Evolutionary conservation across 2,113 vertebrate species (phyloP).

Genomic region (Leuciscus idus): DNA sequence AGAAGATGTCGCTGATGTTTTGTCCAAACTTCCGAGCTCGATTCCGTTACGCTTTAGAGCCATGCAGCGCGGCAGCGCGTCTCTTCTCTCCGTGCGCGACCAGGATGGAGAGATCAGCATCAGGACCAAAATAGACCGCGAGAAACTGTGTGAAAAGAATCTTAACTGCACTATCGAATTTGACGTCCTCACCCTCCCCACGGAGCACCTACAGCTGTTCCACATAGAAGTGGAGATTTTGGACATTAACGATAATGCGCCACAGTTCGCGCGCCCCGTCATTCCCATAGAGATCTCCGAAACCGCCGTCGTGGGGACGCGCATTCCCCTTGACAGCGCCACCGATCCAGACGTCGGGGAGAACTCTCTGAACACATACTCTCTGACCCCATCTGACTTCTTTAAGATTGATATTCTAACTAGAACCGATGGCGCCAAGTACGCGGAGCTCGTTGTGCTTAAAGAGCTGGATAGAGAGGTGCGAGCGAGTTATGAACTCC

Average conservation of each 20-base stretch:
- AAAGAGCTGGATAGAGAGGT: slow-evolving; percentile 89
- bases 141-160: slow-evolving; percentile 96
- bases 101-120: slow-evolving; percentile 94
- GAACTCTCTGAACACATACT: slow-evolving; percentile 91
- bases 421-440: slow-evolving; percentile 91
- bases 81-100: slow-evolving; percentile 86
- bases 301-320: slow-evolving; percentile 90
- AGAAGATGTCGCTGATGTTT: slow-evolving; percentile 89
- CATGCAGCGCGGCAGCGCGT: slow-evolving; percentile 87
- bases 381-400: slow-evolving; percentile 86
- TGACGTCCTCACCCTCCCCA: slow-evolving; percentile 95
- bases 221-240: slow-evolving; percentile 94
- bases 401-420: slow-evolving; percentile 90
- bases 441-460: slow-evolving; percentile 91
- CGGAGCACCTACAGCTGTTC: slow-evolving; percentile 94
- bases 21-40: slow-evolving; percentile 86
- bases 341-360: slow-evolving; percentile 94
- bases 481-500: slow-evolving; percentile 88
- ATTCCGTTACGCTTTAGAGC: slow-evolving; percentile 88
- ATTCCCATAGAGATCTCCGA: slow-evolving; percentile 96
- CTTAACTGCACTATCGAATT: slow-evolving; percentile 96
- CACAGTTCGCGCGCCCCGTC: slow-evolving; percentile 89
- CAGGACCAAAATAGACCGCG: slow-evolving; percentile 90
- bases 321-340: slow-evolving; percentile 95
- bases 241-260: slow-evolving; percentile 96